Evolutionary conservation across 2,888 invertebrate species (phyloP).

Genomic region (Diploptera punctata): DNA sequence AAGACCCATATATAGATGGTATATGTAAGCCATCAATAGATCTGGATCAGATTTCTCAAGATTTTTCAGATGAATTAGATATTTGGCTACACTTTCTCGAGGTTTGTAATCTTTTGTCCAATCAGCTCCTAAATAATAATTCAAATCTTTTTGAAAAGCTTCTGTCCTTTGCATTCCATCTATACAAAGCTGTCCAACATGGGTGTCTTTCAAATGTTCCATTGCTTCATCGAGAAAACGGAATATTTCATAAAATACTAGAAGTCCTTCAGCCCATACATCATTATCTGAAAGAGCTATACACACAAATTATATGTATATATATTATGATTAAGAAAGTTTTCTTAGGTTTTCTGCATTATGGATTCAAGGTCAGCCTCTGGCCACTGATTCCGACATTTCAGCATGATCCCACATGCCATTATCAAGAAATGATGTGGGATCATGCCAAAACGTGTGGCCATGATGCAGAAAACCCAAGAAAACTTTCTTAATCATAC

Average conservation of each 20-base stretch:
- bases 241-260: constrained; percentile 80
- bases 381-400: no score
- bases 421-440: no score
- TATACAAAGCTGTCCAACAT: constrained; percentile 56
- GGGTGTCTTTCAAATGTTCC: constrained; percentile 55
- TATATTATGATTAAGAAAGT: no score
- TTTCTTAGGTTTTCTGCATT: no score
- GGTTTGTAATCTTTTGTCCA: constrained; percentile 61
- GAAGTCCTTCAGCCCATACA: constrained; percentile 80
- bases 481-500: no score
- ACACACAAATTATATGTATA: no score
- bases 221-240: constrained; percentile 72
- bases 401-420: no score
- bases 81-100: constrained; percentile 66
- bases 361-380: no score
- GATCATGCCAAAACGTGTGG: no score
- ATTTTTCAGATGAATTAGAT: constrained; percentile 68
- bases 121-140: constrained; percentile 67
- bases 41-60: constrained; percentile 65
- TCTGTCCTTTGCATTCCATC: constrained; percentile 66
- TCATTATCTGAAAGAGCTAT: constrained; percentile 70
- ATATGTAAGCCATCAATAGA: constrained; percentile 76
- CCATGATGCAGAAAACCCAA: no score
- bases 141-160: constrained; percentile 74
- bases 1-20: constrained; percentile 80